Evolutionary conservation across 2,888 invertebrate genomes (phyloP), one percentile per base, ranked within the genome.

Genomic region (Drosophila planitibia): DNA sequence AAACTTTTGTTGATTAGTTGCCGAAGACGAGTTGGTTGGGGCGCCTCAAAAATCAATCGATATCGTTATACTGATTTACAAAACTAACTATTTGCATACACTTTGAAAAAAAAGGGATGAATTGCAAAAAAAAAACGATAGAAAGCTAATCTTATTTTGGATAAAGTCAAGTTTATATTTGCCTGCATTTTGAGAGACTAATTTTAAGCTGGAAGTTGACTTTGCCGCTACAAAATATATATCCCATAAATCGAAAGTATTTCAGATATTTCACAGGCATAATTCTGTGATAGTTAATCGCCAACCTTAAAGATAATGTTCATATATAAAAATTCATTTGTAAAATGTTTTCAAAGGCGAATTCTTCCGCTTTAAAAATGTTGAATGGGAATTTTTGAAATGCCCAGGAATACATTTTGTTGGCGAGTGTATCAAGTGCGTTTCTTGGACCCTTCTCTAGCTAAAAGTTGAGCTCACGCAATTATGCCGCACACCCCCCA

Each of bases 1-100:
- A 83, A 90, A 92, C 72, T 84, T 85, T 90, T 44, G 80, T 84
- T 91, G 91, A 89, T 91, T 87, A 85, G 74, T 85, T 85, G 69
- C 49, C 67, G 53, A 68, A 68, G 67, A 30, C 37, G 51, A 9
- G 16, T 51, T 25, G 30, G 28, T 30, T 6, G 37, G 25, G 57
- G 28, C 28, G 28, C 16, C n/a, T 37, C 64, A 35, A 19, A 59
- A 59, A 41, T 33, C 79, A 73, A 90, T 90, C 85, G 91, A 85
- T 85, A 81, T 75, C 74, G 73, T 65, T 69, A 61, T 25, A 60
- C 22, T 12, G 37, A 59, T 74, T 69, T 69, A 57, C 58, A 61
- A 75, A 71, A 68, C 60, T 76, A 74, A 70, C 72, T 79, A 82
- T 82, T 79, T 82, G 71, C 57, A n/a, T 57, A 39, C 57, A 57